Conservation (phyloP, 2,797 vertebrate species). For the Pterois miles region DNA sequence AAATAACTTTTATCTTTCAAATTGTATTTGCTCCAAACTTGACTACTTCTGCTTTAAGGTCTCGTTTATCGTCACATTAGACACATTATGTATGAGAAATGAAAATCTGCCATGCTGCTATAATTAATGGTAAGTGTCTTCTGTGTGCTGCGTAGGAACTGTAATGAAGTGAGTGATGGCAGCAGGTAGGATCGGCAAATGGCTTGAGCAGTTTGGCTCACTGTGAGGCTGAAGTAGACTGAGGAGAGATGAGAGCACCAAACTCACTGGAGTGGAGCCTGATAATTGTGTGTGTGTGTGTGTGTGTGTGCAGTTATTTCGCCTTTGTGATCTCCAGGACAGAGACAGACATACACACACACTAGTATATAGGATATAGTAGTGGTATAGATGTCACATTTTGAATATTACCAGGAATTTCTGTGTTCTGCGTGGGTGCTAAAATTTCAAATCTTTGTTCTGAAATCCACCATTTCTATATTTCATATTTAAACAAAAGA, state of each 20-base stretch:
- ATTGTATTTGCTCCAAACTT: too few relatives aligned
- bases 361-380: not conserved
- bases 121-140: constrained; percentile 18
- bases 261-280: constrained; percentile 57
- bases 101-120: not conserved
- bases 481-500: constrained; percentile 33
- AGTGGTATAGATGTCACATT: not conserved
- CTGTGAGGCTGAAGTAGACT: constrained; percentile 34
- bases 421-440: too few relatives aligned
- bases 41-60: too few relatives aligned
- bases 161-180: constrained; percentile 35
- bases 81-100: too few relatives aligned
- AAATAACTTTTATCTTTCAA: too few relatives aligned
- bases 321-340: constrained; percentile 9
- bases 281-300: constrained; percentile 58
- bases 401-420: not conserved
- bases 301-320: constrained; percentile 21
- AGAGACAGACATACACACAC: not conserved
- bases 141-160: constrained; percentile 1
- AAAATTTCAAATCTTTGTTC: not conserved
- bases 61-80: too few relatives aligned
- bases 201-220: constrained; percentile 31
- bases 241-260: constrained; percentile 39
- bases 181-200: constrained; percentile 37
- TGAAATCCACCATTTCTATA: not conserved